A percentile compares a stretch with the other conserved stretches of the same genome.
These are phyloP conservation scores for Henicopernis longicauda DNA, from an alignment of 2,113 vertebrate genomes.

Conservation along the genomic window DNA sequence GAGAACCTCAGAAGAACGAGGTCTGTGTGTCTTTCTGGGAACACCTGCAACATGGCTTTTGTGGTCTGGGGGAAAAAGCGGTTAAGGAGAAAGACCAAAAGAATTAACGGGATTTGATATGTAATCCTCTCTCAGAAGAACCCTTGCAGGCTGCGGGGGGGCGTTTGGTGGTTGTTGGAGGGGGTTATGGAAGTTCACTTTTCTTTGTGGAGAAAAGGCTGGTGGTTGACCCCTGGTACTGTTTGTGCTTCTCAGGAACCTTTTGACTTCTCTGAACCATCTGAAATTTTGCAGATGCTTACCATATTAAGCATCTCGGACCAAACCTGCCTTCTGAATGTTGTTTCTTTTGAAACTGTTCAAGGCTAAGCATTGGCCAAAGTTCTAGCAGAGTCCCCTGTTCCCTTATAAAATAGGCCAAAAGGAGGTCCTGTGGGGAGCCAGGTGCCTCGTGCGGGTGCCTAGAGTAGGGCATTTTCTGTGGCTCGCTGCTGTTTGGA, in stretches of 20 bases:
- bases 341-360: neutral
- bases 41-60: neutral
- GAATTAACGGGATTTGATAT: neutral
- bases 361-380: neutral
- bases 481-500: neutral
- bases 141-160: neutral
- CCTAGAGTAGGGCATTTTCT: neutral
- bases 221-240: rapidly evolving
- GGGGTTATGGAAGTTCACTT: neutral
- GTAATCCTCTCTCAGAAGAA: neutral
- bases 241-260: neutral
- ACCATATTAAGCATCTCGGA: neutral
- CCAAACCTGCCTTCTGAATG: neutral
- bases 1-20: neutral
- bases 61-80: neutral
- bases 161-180: neutral
- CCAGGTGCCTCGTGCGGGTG: rapidly evolving
- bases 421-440: neutral
- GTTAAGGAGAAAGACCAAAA: neutral
- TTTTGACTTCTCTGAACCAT: neutral
- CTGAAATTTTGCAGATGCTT: neutral
- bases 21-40: neutral
- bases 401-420: neutral
- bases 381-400: neutral
- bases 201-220: neutral